Evolutionary conservation across 2,113 vertebrate species (phyloP).

Genomic region (Psilopsiagon aurifrons): DNA sequence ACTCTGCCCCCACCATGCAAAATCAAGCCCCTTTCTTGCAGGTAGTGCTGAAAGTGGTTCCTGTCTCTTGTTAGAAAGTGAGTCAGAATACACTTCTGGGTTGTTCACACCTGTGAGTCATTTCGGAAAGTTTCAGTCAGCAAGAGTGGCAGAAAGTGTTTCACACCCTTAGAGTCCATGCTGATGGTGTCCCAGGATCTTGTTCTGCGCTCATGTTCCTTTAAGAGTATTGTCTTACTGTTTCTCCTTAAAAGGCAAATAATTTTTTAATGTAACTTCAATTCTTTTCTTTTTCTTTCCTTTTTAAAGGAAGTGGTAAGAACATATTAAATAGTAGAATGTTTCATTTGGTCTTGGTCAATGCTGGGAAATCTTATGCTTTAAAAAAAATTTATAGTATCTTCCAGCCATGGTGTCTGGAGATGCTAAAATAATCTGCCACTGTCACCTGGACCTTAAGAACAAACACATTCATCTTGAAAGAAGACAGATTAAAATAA

Average conservation of each 20-base stretch:
- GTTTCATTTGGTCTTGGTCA: background rate
- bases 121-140: background rate
- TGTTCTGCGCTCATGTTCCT: background rate
- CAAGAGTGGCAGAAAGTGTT: background rate
- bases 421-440: background rate
- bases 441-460: conserved; percentile 20
- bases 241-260: background rate
- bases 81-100: background rate
- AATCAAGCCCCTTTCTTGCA: background rate
- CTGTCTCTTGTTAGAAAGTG: background rate
- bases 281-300: background rate
- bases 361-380: background rate
- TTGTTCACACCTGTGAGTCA: background rate
- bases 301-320: background rate
- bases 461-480: conserved; percentile 42
- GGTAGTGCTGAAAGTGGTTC: background rate
- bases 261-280: background rate
- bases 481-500: conserved; percentile 56
- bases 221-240: background rate
- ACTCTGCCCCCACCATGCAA: background rate
- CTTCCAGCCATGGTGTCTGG: conserved; percentile 5
- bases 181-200: background rate
- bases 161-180: background rate
- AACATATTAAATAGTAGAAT: background rate
- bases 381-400: background rate